Evolutionary conservation across 1,140 invertebrate species (phyloP).

Genomic region (Epicauta chinensis): DNA sequence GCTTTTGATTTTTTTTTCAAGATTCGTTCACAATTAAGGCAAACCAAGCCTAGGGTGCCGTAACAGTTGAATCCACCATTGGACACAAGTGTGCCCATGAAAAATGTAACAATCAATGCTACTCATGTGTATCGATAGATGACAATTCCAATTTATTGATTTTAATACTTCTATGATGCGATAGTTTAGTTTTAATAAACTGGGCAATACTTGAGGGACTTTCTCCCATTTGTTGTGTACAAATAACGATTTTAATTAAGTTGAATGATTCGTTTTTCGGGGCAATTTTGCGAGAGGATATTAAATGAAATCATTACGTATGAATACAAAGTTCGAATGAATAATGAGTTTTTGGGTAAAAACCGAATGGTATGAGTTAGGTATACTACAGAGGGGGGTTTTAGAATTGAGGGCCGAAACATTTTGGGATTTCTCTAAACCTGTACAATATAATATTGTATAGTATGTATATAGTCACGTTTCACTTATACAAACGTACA

Average conservation of each 20-base stretch:
- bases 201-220: too few species aligned
- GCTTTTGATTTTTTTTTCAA: too few species aligned
- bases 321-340: constrained; percentile 23
- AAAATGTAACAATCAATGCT: too few species aligned
- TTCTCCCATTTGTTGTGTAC: constrained; percentile 3
- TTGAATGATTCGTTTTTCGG: constrained; percentile 17
- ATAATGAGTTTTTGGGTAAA: not conserved
- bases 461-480: not conserved
- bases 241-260: constrained; percentile 25
- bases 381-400: constrained; percentile 12
- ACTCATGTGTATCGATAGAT: too few species aligned
- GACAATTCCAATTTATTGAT: too few species aligned
- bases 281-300: constrained; percentile 22
- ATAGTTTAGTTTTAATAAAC: constrained; percentile 6
- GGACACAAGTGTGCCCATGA: too few species aligned
- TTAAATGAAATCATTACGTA: constrained; percentile 26
- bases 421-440: too few species aligned
- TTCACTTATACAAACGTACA: not conserved
- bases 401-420: not conserved
- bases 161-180: too few species aligned
- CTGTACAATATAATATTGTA: not conserved
- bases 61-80: too few species aligned
- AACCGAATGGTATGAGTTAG: constrained; percentile 3
- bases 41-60: too few species aligned
- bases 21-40: too few species aligned